Evolutionary conservation across 2,113 vertebrate species (phyloP), one percentile per base, ranked within the genome.

Genomic region (Bos javanicus): DNA sequence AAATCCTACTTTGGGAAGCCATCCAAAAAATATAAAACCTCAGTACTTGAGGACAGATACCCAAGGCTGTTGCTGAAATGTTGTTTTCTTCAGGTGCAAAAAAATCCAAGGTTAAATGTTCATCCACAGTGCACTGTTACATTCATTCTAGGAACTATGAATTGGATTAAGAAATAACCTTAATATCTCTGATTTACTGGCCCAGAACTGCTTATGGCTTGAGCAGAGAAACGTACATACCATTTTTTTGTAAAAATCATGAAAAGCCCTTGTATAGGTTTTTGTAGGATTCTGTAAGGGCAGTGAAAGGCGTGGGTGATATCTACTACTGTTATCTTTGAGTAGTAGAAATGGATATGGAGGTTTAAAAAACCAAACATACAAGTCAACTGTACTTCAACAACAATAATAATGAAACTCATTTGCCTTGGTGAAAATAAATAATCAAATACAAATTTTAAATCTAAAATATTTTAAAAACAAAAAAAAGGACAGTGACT

Each of bases 111-210:
- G 0, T 80, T 78, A n/a, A 82, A 23, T 59, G 28, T 85, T 7
- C 5, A 19, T 36, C 43, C 2, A 11, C 8, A 33, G 46, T 48
- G 1, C 2, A 8, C 11, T 1, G 39, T 67, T 62, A 52, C 2
- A 46, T 21, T 28, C 15, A 43, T 30, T 36, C 57, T 19, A 11
- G 19, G 74, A 80, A 54, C 43, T 48, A 59, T 15, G 5, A 13
- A 39, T 14, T 81, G 46, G 28, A 52, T 94, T 91, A 80, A 83
- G 59, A 90, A 96, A 96, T 52, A 81, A 59, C 30, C 9, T 50
- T 88, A 46, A 26, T 52, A 16, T 21, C 17, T 90, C 64, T 64
- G 39, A 83, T 88, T 84, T 85, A 28, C 52, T 62, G 43, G 30
- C 57, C 52, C 12, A 74, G 46, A 56, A 67, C 13, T 62, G 15